Conservation (phyloP, 2,113 vertebrate species). For the Corythoichthys intestinalis region DNA sequence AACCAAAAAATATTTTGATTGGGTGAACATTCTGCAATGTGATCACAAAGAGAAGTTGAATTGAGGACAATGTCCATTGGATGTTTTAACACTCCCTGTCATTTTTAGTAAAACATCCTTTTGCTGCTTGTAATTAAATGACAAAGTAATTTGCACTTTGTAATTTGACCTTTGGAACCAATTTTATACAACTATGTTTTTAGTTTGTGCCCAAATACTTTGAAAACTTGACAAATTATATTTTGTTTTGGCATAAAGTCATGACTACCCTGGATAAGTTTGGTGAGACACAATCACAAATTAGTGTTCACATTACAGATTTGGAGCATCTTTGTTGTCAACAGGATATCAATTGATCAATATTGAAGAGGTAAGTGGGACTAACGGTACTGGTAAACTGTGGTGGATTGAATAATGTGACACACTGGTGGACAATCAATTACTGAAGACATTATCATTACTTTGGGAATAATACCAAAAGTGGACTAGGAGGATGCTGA, state of each 20-base stretch:
- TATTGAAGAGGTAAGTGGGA: slow-evolving; percentile 4
- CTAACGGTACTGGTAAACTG: background rate
- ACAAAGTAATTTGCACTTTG: background rate
- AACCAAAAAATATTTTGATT: background rate
- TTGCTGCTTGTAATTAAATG: background rate
- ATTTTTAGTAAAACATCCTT: background rate
- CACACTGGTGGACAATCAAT: background rate
- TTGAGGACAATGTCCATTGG: background rate
- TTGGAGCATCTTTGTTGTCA: background rate
- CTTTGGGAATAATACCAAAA: slow-evolving; percentile 10
- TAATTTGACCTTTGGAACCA: background rate
- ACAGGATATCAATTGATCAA: background rate
- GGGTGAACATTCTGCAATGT: background rate
- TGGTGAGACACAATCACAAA: background rate
- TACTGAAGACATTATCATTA: background rate
- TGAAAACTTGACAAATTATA: background rate
- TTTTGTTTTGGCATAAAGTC: background rate
- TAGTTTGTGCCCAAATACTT: background rate
- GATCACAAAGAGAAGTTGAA: background rate
- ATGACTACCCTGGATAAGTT: background rate
- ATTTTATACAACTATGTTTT: background rate
- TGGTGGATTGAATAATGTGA: slow-evolving; percentile 4
- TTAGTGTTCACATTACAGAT: background rate
- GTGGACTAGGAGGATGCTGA: background rate
- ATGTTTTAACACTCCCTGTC: background rate